Conservation (phyloP, 1,140 invertebrate species). For the Gonioctena quinquepunctata region DNA sequence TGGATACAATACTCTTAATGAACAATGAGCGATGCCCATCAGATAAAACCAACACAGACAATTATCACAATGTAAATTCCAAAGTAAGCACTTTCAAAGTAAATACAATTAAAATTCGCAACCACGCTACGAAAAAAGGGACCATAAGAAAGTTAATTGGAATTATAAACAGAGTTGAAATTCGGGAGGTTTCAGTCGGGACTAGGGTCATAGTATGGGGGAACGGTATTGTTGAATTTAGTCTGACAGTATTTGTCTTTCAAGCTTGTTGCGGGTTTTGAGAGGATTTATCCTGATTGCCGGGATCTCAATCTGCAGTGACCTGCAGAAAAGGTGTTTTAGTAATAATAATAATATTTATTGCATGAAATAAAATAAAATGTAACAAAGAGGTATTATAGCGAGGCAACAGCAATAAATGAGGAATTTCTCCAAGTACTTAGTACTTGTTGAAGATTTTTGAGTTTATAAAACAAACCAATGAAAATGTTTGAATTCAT, state of each 20-base stretch:
- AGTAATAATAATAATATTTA: too few species aligned
- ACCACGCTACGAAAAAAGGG: slow-evolving; percentile 18
- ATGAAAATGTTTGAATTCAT: too few species aligned
- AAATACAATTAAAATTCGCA: slow-evolving; percentile 31
- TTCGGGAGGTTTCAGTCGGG: not conserved
- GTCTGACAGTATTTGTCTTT: not conserved
- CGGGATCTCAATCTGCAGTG: not conserved
- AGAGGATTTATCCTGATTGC: not conserved
- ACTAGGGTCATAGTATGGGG: not conserved
- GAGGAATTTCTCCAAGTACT: too few species aligned
- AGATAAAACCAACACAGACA: slow-evolving; percentile 32
- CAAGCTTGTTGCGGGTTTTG: not conserved
- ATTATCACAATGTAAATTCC: slow-evolving; percentile 32
- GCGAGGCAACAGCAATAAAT: too few species aligned
- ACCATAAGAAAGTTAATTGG: slow-evolving; percentile 29
- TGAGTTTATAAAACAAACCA: too few species aligned
- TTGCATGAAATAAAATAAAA: too few species aligned
- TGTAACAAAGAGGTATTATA: too few species aligned
- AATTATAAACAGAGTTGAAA: slow-evolving; percentile 23
- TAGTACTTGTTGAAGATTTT: too few species aligned
- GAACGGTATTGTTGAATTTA: too few species aligned
- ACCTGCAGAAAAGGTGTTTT: not conserved
- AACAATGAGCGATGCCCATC: slow-evolving; percentile 24
- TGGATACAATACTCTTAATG: not conserved
- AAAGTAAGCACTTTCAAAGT: slow-evolving; percentile 28